These are phyloP conservation scores for Myiagra hebetior DNA, from an alignment of 2,113 vertebrate species.

Conservation along the genomic window DNA sequence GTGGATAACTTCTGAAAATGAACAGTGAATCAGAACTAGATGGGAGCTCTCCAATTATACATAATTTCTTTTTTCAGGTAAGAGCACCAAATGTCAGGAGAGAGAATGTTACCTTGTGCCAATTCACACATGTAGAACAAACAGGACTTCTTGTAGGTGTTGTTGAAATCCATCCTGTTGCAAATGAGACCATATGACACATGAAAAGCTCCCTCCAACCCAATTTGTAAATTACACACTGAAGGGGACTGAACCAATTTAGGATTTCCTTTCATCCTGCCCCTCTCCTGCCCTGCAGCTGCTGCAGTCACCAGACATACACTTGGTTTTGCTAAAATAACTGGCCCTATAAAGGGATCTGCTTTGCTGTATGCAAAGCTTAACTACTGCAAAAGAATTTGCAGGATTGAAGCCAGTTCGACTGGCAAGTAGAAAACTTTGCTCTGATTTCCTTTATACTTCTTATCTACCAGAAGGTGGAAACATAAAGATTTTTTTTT, in stretches of 20 bases:
- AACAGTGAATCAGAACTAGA: neutral
- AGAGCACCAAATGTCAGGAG: neutral
- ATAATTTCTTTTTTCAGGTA: neutral
- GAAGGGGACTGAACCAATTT: neutral
- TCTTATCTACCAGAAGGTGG: neutral
- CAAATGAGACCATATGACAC: neutral
- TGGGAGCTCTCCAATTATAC: neutral
- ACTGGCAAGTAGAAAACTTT: neutral
- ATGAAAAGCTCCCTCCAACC: neutral
- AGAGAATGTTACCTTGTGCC: neutral
- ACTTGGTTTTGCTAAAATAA: neutral
- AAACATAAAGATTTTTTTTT: neutral
- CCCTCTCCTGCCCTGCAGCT: neutral
- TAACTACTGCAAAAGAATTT: neutral
- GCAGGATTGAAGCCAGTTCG: neutral
- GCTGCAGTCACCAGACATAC: neutral
- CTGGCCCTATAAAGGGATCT: neutral
- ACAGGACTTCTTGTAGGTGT: neutral
- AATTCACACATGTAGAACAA: neutral
- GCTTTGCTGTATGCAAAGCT: neutral
- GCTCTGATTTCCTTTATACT: neutral
- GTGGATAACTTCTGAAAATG: neutral
- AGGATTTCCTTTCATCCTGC: conserved; percentile 8
- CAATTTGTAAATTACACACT: neutral
- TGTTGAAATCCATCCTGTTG: neutral